Evolutionary conservation across 2,113 vertebrate genomes (phyloP).

Genomic region (Oceanites oceanicus): DNA sequence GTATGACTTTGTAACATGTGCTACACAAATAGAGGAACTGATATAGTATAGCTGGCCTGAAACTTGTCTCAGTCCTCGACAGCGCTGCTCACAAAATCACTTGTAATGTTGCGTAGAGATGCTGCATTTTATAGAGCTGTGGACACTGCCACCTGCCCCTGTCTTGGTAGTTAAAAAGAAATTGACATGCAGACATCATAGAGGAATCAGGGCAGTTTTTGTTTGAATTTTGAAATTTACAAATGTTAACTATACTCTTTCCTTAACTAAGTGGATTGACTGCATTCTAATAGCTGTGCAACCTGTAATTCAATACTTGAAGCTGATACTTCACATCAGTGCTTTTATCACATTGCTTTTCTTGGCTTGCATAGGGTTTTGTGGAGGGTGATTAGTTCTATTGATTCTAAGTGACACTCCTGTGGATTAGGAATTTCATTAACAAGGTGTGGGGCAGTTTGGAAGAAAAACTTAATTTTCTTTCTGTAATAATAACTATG

Average conservation of each 20-base stretch:
- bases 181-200: background rate
- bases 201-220: background rate
- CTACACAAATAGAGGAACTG: background rate
- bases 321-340: background rate
- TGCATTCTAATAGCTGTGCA: background rate
- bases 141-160: fast-evolving
- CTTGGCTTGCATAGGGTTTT: background rate
- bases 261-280: background rate
- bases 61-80: background rate
- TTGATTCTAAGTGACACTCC: background rate
- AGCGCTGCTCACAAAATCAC: background rate
- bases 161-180: background rate
- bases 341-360: background rate
- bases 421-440: background rate
- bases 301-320: background rate
- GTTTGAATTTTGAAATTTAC: background rate
- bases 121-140: background rate
- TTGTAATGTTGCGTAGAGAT: background rate
- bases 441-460: background rate
- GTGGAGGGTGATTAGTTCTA: background rate
- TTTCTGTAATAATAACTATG: background rate
- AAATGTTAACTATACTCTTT: background rate
- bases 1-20: background rate
- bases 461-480: background rate
- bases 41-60: background rate